Evolutionary conservation across 2,797 vertebrate species (phyloP).

Genomic region (Eleutherodactylus coqui): DNA sequence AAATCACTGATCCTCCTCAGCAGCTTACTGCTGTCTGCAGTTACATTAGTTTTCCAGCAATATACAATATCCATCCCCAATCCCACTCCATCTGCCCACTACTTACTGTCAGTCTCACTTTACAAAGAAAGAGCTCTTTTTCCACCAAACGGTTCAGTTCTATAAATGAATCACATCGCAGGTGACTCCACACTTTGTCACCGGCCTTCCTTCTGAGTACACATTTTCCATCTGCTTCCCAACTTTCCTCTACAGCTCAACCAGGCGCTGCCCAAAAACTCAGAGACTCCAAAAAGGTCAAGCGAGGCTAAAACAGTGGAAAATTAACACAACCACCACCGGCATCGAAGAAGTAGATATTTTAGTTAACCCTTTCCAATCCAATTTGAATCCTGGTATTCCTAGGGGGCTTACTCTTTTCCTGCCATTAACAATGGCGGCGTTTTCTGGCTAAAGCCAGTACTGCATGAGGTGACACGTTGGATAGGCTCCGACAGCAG

Average conservation of each 20-base stretch:
- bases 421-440: no score
- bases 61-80: conserved; percentile 10
- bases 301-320: conserved; percentile 1
- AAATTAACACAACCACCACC: not conserved
- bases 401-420: no score
- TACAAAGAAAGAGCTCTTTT: not conserved
- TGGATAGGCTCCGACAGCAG: no score
- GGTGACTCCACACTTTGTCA: conserved; percentile 30
- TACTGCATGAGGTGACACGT: no score
- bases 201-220: not conserved
- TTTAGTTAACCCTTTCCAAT: no score
- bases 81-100: conserved; percentile 24
- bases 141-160: not conserved
- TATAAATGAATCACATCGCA: conserved; percentile 20
- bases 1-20: not conserved
- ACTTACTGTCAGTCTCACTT: conserved; percentile 10
- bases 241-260: conserved; percentile 1
- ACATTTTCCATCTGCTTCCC: conserved; percentile 41
- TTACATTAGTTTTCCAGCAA: not conserved
- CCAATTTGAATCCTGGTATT: no score
- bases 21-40: not conserved
- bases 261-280: not conserved
- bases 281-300: conserved; percentile 2
- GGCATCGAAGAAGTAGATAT: not conserved
- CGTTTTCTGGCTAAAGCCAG: no score